Base-by-base conservation (phyloP, 30 jellyfish, hydroid and myxozoan species). In the Catostylus mosaicus region DNA sequence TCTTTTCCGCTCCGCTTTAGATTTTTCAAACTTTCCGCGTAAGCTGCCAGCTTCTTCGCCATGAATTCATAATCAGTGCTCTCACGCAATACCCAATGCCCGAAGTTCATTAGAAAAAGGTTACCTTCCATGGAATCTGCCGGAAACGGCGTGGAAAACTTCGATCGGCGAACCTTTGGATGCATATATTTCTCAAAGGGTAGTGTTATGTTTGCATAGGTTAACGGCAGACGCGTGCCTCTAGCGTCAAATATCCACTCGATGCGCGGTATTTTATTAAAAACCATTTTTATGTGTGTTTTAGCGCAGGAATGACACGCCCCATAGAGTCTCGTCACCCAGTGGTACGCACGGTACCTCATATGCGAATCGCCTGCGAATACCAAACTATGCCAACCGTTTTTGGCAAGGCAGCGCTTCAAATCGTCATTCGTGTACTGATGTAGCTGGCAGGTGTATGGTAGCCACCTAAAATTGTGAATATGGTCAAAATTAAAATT, bases 231-330 rank as follows among this genome's bases (percentile, higher is more conserved):
- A 34, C 98, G 87, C 32, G 98, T 92, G n/a, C 98, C 98, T 27
- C 98, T 70, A 1, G 98, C 98, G 65, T 92, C 98, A 80, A 92
- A 92, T 30, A 92, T 92, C 98, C 98, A 92, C 67, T 92, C 98
- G 11, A 92, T 92, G 9, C 98, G 95, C 40, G 98, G 98, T 33
- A 80, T 80, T 60, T 92, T 92, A 31, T 86, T 86, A 79, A 92
- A 92, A 3, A 92, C 89, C 98, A 92, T 92, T 86, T 92, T 85
- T 67, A 92, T 92, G 68, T 92, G 96, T 4, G 98, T 92, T 77
- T 92, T 92, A 8, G 88, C 98, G 75, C 98, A 92, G 1, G 98
- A 33, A 54, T 85, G 96, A 54, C 98, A 92, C 30, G 96, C 89
- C 0, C 98, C 98, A 56, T 92, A 86, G 74, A 92, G 78, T 30